These are phyloP conservation scores for Diachasma alloeum DNA, from an alignment of 1,140 invertebrate genomes.

Conservation along the genomic window DNA sequence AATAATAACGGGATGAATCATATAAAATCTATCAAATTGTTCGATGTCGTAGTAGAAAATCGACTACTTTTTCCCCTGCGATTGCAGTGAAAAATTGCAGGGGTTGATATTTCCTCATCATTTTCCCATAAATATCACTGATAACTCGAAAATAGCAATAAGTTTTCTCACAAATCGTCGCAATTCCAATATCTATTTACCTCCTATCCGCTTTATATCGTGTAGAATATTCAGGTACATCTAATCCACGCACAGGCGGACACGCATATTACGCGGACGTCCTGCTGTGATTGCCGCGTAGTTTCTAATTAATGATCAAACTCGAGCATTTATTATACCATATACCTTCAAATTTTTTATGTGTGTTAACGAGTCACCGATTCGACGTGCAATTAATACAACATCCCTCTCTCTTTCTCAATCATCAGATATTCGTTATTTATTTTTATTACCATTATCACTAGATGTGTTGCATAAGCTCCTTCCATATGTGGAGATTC, in stretches of 20 bases:
- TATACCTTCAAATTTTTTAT: background rate
- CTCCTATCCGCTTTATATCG: background rate
- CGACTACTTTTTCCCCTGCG: no score
- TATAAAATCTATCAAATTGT: no score
- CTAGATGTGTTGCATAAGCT: background rate
- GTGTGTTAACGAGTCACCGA: background rate
- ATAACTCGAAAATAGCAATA: background rate
- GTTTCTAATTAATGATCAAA: slow-evolving; percentile 7
- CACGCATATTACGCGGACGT: slow-evolving; percentile 9
- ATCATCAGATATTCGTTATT: background rate
- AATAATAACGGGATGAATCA: no score
- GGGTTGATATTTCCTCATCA: no score
- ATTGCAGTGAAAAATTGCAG: no score
- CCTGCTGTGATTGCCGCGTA: slow-evolving; percentile 1
- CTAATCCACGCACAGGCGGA: background rate
- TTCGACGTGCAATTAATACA: slow-evolving; percentile 4
- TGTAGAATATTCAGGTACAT: background rate
- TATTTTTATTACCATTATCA: background rate
- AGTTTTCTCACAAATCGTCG: background rate
- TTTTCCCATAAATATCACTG: background rate
- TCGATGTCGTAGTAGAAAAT: no score
- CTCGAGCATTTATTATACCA: background rate
- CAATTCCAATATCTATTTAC: background rate
- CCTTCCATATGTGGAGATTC: background rate
- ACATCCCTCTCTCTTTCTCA: background rate